Base-by-base conservation (phyloP, 2,888 invertebrate species). In the Lepidochrysops patricia region DNA sequence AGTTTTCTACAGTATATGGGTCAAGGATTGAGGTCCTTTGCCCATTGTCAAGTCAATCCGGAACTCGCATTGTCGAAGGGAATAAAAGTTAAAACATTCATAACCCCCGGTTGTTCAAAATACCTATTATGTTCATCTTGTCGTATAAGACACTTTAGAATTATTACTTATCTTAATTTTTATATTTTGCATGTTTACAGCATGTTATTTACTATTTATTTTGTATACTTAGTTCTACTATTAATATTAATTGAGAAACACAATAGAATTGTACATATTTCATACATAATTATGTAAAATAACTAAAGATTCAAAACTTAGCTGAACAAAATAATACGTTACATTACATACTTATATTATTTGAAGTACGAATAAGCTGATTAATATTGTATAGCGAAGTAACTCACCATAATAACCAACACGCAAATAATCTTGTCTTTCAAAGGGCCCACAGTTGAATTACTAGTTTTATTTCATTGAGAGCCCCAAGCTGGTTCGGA, bases 11-110 rank as follows among this genome's bases (percentile, higher is more conserved):
- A 29, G n/a, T 27, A 67, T 65, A 65, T 64, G 60, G 64, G 66
- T 66, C 68, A 63, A 64, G 60, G 65, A 66, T 62, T 34, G 48
- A 62, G 50, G 59, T 61, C 56, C 60, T 57, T 57, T 52, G 26
- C n/a, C 52, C 19, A 27, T 59, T 52, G 52, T 26, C 50, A 34
- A 26, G 25, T 52, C 35, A 52, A 37, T 35, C 12, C 35, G 58
- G 58, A 58, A 58, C 35, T 29, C n/a, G 48, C n/a, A 58, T 58
- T 58, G 58, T 58, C 26, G 58, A 49, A 34, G 58, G 49, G 58
- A 43, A 43, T 43, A 19, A n/a, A n/a, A n/a, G n/a, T n/a, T n/a
- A n/a, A 43, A 52, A 26, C 13, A 52, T 52, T 27, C 26, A 52
- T 27, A 52, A 27, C 27, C 52, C 13, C 15, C 2, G 13, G 15